These are phyloP conservation scores for Rhopalosiphum padi DNA, from an alignment of 1,140 invertebrate species.

Conservation along the genomic window DNA sequence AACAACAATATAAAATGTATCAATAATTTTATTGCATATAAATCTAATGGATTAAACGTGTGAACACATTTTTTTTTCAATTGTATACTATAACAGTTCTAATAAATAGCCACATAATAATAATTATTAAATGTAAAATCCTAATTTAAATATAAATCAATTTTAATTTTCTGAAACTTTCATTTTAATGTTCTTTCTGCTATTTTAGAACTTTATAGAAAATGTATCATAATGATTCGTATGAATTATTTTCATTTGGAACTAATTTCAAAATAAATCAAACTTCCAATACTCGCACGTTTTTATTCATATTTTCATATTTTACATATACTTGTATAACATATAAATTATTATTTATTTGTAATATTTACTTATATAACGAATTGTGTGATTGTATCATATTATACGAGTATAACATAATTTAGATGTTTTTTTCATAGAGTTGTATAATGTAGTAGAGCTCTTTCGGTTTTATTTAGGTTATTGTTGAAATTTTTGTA, in stretches of 20 bases:
- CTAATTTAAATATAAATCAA: background rate
- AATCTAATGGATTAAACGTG: background rate
- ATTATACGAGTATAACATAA: background rate
- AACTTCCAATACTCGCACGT: too few species aligned
- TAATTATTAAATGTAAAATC: background rate
- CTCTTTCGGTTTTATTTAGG: background rate
- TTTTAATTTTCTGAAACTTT: background rate
- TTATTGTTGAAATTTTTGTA: background rate
- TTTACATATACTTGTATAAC: too few species aligned
- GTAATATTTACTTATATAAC: background rate
- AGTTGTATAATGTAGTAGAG: background rate
- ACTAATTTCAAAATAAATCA: too few species aligned
- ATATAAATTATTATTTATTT: background rate
- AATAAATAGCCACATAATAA: background rate
- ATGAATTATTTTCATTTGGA: too few species aligned
- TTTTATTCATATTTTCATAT: too few species aligned
- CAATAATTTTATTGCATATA: background rate
- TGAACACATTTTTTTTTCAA: background rate
- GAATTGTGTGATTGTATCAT: background rate
- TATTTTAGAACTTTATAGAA: background rate
- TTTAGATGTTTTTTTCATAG: background rate
- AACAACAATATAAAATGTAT: background rate
- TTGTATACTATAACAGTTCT: background rate
- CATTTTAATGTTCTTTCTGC: background rate
- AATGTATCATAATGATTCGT: background rate